phyloP scores from a whole-genome alignment of 2,888 invertebrate species.

The Pachydiplax longipennis region DNA sequence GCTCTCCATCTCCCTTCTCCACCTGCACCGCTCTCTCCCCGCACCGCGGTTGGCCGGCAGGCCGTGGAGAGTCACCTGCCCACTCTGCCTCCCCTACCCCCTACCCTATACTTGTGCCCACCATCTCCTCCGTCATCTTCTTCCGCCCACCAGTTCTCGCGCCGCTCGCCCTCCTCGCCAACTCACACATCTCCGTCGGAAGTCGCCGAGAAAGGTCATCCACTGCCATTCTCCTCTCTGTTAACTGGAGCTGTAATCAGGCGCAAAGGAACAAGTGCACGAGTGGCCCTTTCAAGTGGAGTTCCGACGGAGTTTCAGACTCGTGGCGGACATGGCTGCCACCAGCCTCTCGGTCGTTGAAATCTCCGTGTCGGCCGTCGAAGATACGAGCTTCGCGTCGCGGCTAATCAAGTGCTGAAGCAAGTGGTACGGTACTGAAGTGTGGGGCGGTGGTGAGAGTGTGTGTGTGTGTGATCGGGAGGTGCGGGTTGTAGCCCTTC shows the following conservation, averaged over 20 bases:
- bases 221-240: not conserved
- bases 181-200: conserved; percentile 39
- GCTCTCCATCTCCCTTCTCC: not conserved
- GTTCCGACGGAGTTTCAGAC: not conserved
- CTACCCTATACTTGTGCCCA: not conserved
- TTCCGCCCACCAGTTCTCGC: not conserved
- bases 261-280: not conserved
- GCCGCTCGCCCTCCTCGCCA: conserved; percentile 5
- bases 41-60: conserved; percentile 36
- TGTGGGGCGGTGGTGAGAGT: not conserved
- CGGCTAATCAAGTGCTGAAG: not conserved
- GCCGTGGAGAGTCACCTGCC: conserved; percentile 41
- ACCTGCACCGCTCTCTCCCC: not conserved
- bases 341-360: not conserved
- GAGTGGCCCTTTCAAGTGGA: not conserved
- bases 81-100: not conserved
- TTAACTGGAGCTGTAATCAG: not conserved
- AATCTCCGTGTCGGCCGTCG: not conserved
- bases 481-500: not conserved
- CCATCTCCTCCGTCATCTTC: not conserved
- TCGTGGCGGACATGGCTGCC: conserved; percentile 13
- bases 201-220: conserved; percentile 35
- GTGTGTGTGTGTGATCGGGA: not conserved
- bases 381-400: not conserved
- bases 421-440: not conserved